Evolutionary conservation across 2,113 vertebrate species (phyloP).

Genomic region (Ploceus nigricollis): DNA sequence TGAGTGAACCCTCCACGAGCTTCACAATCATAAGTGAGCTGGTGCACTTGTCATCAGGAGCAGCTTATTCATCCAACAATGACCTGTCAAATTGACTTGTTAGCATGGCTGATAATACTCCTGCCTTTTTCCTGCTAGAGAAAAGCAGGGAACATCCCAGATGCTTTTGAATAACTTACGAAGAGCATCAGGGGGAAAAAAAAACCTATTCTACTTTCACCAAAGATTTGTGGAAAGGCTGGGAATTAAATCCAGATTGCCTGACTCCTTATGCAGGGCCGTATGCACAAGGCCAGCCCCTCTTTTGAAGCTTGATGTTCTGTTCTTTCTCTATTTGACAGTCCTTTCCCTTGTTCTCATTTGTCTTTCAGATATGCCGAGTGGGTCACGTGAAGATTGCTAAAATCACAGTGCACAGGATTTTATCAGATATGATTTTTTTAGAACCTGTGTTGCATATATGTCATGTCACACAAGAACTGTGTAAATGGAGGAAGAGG

Average conservation of each 20-base stretch:
- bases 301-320: constrained; percentile 39
- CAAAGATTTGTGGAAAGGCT: constrained; percentile 28
- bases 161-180: not conserved
- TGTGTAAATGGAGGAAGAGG: not conserved
- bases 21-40: not conserved
- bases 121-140: not conserved
- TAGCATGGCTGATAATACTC: not conserved
- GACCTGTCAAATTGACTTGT: constrained; percentile 18
- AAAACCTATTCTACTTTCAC: not conserved
- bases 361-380: not conserved
- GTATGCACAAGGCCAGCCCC: not conserved
- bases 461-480: not conserved
- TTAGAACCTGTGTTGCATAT: not conserved
- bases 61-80: not conserved
- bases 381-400: not conserved
- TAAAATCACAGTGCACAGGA: not conserved
- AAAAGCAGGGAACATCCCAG: not conserved
- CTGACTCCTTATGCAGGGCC: not conserved
- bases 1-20: not conserved
- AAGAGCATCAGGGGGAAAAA: not conserved
- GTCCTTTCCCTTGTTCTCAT: constrained; percentile 48
- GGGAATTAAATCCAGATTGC: constrained; percentile 63
- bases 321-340: constrained; percentile 57
- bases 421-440: not conserved
- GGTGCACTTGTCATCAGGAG: constrained; percentile 25